These are phyloP conservation scores for Mythimna lalbum DNA, from an alignment of 2,888 invertebrate genomes.

Conservation along the genomic window DNA sequence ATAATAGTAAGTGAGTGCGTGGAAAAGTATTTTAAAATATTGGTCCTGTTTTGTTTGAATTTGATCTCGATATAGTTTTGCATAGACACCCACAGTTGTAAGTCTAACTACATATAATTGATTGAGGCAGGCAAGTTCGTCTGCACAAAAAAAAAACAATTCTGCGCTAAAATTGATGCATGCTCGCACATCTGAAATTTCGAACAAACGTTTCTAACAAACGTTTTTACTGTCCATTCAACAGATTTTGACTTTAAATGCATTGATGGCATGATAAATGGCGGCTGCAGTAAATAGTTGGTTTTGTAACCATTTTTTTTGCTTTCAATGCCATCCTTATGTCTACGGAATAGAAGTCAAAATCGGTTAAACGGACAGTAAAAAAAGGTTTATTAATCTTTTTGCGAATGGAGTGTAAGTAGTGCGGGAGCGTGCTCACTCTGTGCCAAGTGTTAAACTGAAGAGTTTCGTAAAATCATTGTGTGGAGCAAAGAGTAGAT, in stretches of 20 bases:
- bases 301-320: too few relatives aligned
- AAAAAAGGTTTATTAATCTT: too few relatives aligned
- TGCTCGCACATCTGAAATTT: background rate
- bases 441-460: background rate
- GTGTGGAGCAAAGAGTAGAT: conserved; percentile 5
- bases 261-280: too few relatives aligned
- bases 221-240: too few relatives aligned
- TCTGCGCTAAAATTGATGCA: background rate
- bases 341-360: too few relatives aligned
- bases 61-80: conserved; percentile 57
- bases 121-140: background rate
- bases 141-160: background rate
- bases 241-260: too few relatives aligned
- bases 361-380: too few relatives aligned
- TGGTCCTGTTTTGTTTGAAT: conserved; percentile 47
- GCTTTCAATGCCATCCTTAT: too few relatives aligned
- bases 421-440: background rate
- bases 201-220: too few relatives aligned
- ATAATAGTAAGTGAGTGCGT: conserved; percentile 63
- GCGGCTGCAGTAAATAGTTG: too few relatives aligned
- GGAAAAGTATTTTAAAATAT: conserved; percentile 15
- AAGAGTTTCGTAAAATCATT: background rate
- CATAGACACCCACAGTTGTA: conserved; percentile 5
- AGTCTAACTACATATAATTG: conserved; percentile 2
- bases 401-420: background rate